Evolutionary conservation across 2,113 vertebrate species (phyloP).

Genomic region (Chrysochloris asiatica): DNA sequence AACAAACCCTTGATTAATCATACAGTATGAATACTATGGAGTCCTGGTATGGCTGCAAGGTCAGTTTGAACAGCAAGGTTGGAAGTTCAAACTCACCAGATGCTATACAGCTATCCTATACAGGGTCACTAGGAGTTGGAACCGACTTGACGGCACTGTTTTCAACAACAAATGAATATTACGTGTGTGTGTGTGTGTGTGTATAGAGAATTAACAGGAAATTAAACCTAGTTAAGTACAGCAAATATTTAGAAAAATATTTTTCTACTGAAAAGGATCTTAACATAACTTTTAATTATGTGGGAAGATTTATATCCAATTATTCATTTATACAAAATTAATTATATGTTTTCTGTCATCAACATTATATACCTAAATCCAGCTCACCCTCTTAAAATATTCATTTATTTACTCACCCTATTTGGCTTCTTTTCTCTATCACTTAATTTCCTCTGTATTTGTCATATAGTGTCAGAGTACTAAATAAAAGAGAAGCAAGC

Average conservation of each 20-base stretch:
- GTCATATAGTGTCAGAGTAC: neutral
- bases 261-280: constrained; percentile 48
- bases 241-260: neutral
- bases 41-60: too few species aligned
- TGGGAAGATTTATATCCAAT: constrained; percentile 50
- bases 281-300: constrained; percentile 26
- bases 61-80: too few species aligned
- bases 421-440: constrained; percentile 27
- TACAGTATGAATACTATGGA: too few species aligned
- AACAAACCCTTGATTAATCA: constrained; percentile 24
- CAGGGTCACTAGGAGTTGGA: too few species aligned
- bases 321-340: constrained; percentile 58
- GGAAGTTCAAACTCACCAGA: too few species aligned
- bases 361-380: constrained; percentile 39
- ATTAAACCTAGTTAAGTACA: constrained; percentile 34
- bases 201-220: constrained; percentile 32
- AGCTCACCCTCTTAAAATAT: neutral
- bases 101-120: too few species aligned
- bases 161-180: too few species aligned
- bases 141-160: too few species aligned
- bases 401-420: neutral
- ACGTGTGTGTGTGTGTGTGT: too few species aligned
- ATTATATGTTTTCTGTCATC: constrained; percentile 39
- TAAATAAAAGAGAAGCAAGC: constrained; percentile 1
- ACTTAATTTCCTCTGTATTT: constrained; percentile 35